Evolutionary conservation across 2,888 invertebrate species (phyloP).

Genomic region (Bombylius major): DNA sequence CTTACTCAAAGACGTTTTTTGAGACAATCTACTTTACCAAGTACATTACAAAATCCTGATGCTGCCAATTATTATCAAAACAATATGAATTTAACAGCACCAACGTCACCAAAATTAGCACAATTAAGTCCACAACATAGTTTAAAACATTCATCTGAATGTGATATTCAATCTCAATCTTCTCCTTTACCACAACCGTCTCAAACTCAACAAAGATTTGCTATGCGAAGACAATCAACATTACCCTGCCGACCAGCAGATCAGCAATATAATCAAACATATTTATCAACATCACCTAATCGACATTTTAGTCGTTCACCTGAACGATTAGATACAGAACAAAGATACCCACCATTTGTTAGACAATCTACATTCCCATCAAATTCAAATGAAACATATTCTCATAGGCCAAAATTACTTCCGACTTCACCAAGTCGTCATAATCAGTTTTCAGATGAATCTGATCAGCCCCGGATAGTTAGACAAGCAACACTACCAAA

Average conservation of each 20-base stretch:
- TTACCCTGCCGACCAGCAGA: conserved; percentile 26
- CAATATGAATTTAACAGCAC: conserved; percentile 30
- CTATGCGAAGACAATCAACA: conserved; percentile 34
- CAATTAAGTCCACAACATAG: conserved; percentile 30
- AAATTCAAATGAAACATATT: conserved; percentile 13
- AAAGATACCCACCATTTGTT: conserved; percentile 31
- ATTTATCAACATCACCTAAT: conserved; percentile 34
- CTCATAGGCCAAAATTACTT: conserved; percentile 23
- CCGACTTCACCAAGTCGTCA: conserved; percentile 27
- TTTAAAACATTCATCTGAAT: conserved; percentile 20
- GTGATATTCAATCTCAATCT: conserved; percentile 15
- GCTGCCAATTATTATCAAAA: conserved; percentile 18
- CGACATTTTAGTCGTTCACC: conserved; percentile 32
- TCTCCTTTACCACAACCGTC: conserved; percentile 1
- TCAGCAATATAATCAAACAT: conserved; percentile 18
- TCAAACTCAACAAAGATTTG: conserved; percentile 9
- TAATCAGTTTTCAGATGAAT: conserved; percentile 14
- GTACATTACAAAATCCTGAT: conserved; percentile 22
- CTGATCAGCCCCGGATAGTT: conserved; percentile 27
- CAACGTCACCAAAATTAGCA: conserved; percentile 29
- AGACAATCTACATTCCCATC: conserved; percentile 34
- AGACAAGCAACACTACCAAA: conserved; percentile 34
- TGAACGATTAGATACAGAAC: conserved; percentile 26
- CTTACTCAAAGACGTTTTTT: conserved; percentile 26
- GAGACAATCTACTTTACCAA: conserved; percentile 35